Conservation (phyloP, 2,888 invertebrate genomes). For the Rotaria socialis region DNA sequence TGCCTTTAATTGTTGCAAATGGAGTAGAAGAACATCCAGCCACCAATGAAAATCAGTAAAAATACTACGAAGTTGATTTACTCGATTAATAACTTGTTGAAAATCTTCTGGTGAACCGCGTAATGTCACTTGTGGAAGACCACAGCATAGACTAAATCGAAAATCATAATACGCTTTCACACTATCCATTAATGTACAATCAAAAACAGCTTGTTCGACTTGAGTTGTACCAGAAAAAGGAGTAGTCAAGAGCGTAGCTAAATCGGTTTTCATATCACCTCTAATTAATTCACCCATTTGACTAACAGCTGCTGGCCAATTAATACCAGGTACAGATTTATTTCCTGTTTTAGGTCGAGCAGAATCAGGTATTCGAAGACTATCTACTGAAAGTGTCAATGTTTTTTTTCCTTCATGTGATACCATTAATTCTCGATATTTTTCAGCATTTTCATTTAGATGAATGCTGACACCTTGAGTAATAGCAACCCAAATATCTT, state of each 20-base stretch:
- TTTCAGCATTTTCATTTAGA: slow-evolving; percentile 23
- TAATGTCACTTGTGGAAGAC: slow-evolving; percentile 14
- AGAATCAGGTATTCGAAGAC: not conserved
- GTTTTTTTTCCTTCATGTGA: slow-evolving; percentile 12
- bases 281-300: not conserved
- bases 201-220: slow-evolving; percentile 24
- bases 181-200: slow-evolving; percentile 26
- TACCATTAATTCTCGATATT: not conserved
- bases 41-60: slow-evolving; percentile 14
- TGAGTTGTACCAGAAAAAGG: not conserved
- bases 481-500: slow-evolving; percentile 29
- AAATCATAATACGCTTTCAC: not conserved
- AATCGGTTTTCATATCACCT: slow-evolving; percentile 8
- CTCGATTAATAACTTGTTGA: not conserved
- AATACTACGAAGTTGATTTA: too few relatives aligned
- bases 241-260: not conserved
- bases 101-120: slow-evolving; percentile 16
- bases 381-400: not conserved
- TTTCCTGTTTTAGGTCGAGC: not conserved
- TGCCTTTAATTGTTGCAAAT: not conserved
- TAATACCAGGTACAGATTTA: slow-evolving; percentile 21
- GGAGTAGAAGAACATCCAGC: not conserved
- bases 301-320: not conserved
- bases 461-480: slow-evolving; percentile 2
- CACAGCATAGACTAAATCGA: slow-evolving; percentile 13